Evolutionary conservation across 2,888 invertebrate species (phyloP).

Genomic region (Notocelia uddmanniana): DNA sequence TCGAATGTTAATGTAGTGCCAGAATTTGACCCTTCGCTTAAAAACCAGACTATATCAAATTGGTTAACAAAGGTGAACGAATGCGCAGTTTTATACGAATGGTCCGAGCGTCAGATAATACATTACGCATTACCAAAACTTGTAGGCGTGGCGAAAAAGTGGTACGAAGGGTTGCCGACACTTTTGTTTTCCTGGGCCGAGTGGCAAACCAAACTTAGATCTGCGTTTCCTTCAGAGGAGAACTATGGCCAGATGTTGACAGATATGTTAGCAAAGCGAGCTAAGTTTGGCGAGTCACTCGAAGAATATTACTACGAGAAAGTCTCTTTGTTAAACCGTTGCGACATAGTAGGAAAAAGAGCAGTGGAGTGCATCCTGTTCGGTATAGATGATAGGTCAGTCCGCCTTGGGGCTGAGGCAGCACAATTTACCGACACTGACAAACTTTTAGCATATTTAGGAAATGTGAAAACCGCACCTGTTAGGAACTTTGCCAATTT

Average conservation of each 20-base stretch:
- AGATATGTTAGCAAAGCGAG: constrained; percentile 44
- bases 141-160: not conserved
- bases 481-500: not conserved
- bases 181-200: not conserved
- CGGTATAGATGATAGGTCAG: constrained; percentile 44
- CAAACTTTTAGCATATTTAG: constrained; percentile 45
- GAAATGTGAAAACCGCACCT: constrained; percentile 31
- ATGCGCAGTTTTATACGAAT: no score
- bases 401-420: constrained; percentile 47
- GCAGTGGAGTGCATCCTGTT: constrained; percentile 47
- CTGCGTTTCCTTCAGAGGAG: constrained; percentile 47
- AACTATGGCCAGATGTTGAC: constrained; percentile 46
- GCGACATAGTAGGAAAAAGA: constrained; percentile 43
- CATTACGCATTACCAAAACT: not conserved
- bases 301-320: constrained; percentile 48
- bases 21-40: no score
- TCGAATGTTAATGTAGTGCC: no score
- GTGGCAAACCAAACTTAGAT: constrained; percentile 27
- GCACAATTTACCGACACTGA: constrained; percentile 46
- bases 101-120: not conserved
- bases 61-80: no score
- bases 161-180: not conserved
- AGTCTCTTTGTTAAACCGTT: constrained; percentile 44
- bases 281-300: constrained; percentile 38
- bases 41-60: no score